Evolutionary conservation across 2,797 vertebrate species (phyloP).

Genomic region (Chromis chromis): DNA sequence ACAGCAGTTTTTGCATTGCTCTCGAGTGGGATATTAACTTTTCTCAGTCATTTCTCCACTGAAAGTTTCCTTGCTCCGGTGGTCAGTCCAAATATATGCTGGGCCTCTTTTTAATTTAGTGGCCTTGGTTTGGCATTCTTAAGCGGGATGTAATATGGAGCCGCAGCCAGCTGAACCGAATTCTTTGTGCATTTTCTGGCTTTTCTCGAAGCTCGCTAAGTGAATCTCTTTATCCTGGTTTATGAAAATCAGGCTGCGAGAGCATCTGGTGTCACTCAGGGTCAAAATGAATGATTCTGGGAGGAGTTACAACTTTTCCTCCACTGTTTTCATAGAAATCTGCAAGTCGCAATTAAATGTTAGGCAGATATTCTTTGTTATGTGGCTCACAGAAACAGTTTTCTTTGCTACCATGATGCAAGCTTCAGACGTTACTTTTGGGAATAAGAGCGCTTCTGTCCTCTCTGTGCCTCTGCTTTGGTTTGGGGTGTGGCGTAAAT

Average conservation of each 20-base stretch:
- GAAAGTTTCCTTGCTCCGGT: conserved; percentile 38
- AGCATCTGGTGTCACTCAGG: conserved; percentile 39
- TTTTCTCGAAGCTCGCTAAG: conserved; percentile 45
- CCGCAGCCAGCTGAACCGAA: conserved; percentile 31
- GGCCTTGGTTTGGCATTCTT: conserved; percentile 62
- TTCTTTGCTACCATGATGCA: not conserved
- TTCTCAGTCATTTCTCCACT: conserved; percentile 33
- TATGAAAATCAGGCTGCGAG: conserved; percentile 23
- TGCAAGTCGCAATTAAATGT: not conserved
- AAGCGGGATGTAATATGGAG: conserved; percentile 33
- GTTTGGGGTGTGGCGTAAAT: conserved; percentile 66
- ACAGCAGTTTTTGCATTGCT: conserved; percentile 17
- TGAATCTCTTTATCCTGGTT: conserved; percentile 45
- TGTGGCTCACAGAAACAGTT: conserved; percentile 1
- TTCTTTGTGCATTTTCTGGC: conserved; percentile 42
- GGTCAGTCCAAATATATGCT: conserved; percentile 68
- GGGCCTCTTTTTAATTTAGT: conserved; percentile 65
- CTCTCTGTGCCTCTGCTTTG: conserved; percentile 56
- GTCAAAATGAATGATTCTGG: conserved; percentile 12
- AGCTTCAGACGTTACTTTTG: conserved; percentile 14
- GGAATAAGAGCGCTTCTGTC: conserved; percentile 62
- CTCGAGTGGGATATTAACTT: conserved; percentile 32
- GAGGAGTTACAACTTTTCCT: not conserved
- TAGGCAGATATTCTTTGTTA: not conserved
- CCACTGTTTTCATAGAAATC: not conserved